Conservation (phyloP, 2,797 vertebrate species). For the Pseudopleuronectes americanus region DNA sequence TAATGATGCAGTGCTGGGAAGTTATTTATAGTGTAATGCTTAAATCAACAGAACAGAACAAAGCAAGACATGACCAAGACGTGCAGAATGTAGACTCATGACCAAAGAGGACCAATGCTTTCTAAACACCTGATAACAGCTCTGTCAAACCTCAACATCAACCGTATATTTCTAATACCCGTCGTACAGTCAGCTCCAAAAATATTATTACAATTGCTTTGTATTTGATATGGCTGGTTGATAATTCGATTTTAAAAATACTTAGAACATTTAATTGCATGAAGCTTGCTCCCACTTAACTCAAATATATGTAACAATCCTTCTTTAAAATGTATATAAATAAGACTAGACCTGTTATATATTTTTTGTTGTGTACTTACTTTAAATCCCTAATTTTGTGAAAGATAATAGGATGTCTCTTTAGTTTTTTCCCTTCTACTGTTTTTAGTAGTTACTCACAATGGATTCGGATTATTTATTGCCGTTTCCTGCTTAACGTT, state of each 20-base stretch:
- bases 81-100: slow-evolving; percentile 25
- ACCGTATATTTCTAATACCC: slow-evolving; percentile 18
- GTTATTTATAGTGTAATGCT: slow-evolving; percentile 36
- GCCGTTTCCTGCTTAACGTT: too few species aligned
- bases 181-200: background rate
- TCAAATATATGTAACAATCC: too few species aligned
- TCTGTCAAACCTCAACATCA: slow-evolving; percentile 20
- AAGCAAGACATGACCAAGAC: slow-evolving; percentile 31
- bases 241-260: background rate
- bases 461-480: too few species aligned
- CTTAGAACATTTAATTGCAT: background rate
- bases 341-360: too few species aligned
- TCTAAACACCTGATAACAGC: slow-evolving; percentile 40
- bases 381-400: too few species aligned
- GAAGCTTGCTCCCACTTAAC: too few species aligned
- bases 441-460: too few species aligned
- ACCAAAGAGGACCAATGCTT: slow-evolving; percentile 34
- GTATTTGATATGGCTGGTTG: background rate
- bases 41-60: slow-evolving; percentile 47
- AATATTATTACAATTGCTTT: slow-evolving; percentile 5
- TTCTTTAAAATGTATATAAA: too few species aligned
- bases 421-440: too few species aligned
- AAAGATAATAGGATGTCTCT: too few species aligned
- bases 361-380: too few species aligned
- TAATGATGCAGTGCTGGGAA: slow-evolving; percentile 11